phyloP scores from a whole-genome alignment of 2,113 vertebrate genomes.

The Todiramphus chloris region DNA sequence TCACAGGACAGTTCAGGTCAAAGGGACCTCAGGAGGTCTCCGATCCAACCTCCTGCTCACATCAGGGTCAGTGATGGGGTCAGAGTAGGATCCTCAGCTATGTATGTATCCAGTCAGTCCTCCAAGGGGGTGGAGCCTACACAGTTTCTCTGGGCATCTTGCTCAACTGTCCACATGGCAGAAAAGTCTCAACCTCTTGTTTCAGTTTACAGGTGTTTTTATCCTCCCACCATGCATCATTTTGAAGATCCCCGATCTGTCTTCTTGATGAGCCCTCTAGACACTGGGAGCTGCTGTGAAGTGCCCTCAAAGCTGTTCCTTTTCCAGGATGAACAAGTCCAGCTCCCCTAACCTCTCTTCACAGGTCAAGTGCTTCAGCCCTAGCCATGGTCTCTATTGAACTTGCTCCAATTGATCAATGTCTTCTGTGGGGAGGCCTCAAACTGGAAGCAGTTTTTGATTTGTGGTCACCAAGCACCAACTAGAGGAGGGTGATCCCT shows the following conservation, averaged over 20 bases:
- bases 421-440: neutral
- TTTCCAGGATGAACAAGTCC: neutral
- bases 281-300: neutral
- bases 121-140: neutral
- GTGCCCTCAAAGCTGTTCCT: neutral
- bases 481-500: neutral
- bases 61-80: neutral
- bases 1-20: neutral
- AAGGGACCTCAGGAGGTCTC: neutral
- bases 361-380: neutral
- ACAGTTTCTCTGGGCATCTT: neutral
- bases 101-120: no score
- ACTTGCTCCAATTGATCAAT: neutral
- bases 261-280: neutral
- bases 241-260: neutral
- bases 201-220: neutral
- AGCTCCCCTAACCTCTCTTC: neutral
- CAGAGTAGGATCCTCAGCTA: neutral
- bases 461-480: neutral
- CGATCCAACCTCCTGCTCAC: neutral
- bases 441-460: neutral
- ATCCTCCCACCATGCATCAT: neutral
- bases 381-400: neutral
- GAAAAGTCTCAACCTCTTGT: neutral
- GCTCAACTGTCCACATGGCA: rapidly evolving